These are phyloP conservation scores for Anguilla anguilla DNA, from an alignment of 2,797 vertebrate genomes.

Conservation along the genomic window DNA sequence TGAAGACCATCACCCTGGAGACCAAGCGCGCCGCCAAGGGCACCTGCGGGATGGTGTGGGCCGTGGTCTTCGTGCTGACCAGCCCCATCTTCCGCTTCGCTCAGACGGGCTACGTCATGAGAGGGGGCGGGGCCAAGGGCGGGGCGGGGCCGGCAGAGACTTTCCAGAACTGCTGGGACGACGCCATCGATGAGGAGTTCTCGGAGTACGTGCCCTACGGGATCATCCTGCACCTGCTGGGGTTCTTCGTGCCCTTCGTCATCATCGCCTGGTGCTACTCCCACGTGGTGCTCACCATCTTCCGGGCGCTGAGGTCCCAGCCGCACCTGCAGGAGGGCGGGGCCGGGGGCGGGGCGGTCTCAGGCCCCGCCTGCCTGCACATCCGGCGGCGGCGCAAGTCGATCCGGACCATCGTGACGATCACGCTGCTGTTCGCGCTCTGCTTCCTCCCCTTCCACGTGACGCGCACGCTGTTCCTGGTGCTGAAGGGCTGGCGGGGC, in stretches of 20 bases:
- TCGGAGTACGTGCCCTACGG: constrained; percentile 79
- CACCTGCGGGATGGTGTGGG: constrained; percentile 75
- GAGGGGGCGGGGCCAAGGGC: constrained; percentile 47
- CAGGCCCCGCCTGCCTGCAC: constrained; percentile 67
- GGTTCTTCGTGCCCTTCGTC: constrained; percentile 79
- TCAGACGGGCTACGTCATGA: constrained; percentile 66
- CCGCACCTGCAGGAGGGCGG: constrained; percentile 44
- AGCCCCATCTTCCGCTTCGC: constrained; percentile 82
- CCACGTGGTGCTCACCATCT: constrained; percentile 75
- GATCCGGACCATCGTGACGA: constrained; percentile 79
- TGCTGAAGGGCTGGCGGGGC: constrained; percentile 66
- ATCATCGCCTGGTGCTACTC: constrained; percentile 84
- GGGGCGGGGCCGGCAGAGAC: constrained; percentile 47
- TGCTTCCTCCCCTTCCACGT: constrained; percentile 81
- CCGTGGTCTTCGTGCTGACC: constrained; percentile 76
- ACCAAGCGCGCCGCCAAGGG: constrained; percentile 73
- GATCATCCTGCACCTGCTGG: constrained; percentile 75
- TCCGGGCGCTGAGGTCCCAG: constrained; percentile 66
- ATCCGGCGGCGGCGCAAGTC: constrained; percentile 76
- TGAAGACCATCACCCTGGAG: constrained; percentile 79
- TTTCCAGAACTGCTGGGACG: constrained; percentile 78
- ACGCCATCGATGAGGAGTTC: constrained; percentile 77
- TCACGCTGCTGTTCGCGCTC: constrained; percentile 78
- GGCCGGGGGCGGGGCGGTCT: constrained; percentile 45
- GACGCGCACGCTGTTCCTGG: constrained; percentile 76